These are phyloP conservation scores for Rhynchonycteris naso DNA, from an alignment of 2,797 vertebrate genomes.

Conservation along the genomic window DNA sequence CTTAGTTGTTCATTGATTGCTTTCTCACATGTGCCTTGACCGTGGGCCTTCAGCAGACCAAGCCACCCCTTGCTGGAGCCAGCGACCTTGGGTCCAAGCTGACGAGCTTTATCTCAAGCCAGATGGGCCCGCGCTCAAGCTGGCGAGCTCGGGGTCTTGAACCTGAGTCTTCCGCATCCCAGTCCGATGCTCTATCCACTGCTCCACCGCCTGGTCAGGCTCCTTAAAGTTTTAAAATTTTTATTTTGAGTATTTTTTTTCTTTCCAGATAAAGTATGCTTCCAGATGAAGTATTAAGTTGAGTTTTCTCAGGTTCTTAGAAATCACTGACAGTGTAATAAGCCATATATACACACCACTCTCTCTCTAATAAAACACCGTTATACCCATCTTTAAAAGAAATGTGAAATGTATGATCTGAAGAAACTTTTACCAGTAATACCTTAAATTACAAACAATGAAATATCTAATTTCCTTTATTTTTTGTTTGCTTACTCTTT, in stretches of 20 bases:
- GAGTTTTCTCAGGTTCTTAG: slow-evolving; percentile 22
- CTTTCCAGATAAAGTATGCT: not conserved
- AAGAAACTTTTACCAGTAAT: slow-evolving; percentile 39
- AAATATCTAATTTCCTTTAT: slow-evolving; percentile 56
- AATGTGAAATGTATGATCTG: slow-evolving; percentile 15
- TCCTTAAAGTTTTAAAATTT: slow-evolving; percentile 32
- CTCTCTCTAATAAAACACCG: not conserved
- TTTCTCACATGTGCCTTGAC: too few relatives aligned
- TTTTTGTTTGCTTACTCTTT: slow-evolving; percentile 59
- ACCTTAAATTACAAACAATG: slow-evolving; percentile 41
- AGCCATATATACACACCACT: not conserved
- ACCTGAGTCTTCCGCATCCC: too few relatives aligned
- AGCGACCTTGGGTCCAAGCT: too few relatives aligned
- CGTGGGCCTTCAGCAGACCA: too few relatives aligned
- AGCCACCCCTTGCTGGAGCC: too few relatives aligned
- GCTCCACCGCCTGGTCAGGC: too few relatives aligned
- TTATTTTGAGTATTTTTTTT: not conserved
- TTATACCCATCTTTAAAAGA: slow-evolving; percentile 49
- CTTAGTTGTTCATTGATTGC: too few relatives aligned
- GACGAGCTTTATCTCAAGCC: too few relatives aligned
- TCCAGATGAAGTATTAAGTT: slow-evolving; percentile 26
- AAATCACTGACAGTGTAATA: not conserved
- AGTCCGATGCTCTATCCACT: too few relatives aligned
- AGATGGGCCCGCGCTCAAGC: too few relatives aligned
- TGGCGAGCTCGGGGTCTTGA: too few relatives aligned